phyloP scores from a whole-genome alignment of 2,113 vertebrate species.

The Ctenodactylus gundi region DNA sequence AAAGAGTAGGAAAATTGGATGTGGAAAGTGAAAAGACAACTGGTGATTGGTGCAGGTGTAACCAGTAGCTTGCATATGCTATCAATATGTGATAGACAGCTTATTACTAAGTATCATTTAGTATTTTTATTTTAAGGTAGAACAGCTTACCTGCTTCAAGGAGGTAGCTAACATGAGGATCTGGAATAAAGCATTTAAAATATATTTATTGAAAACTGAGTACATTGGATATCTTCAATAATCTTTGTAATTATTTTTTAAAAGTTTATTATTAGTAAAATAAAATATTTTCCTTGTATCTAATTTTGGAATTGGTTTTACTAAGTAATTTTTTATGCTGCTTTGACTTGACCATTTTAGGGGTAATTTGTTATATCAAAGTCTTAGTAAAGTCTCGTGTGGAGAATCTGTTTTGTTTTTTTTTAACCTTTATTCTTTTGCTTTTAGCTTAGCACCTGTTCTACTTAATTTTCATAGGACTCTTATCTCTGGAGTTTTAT shows the following conservation, averaged over 20 bases:
- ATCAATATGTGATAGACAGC: not conserved
- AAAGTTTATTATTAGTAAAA: not conserved
- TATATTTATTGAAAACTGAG: slow-evolving; percentile 24
- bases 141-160: not conserved
- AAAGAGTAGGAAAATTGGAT: not conserved
- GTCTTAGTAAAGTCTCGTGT: not conserved
- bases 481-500: not conserved
- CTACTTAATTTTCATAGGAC: not conserved
- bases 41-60: not conserved
- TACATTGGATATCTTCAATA: not conserved
- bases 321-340: not conserved
- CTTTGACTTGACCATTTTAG: not conserved
- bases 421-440: not conserved
- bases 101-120: not conserved
- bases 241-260: not conserved
- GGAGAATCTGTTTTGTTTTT: not conserved
- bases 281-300: not conserved
- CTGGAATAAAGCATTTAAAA: slow-evolving; percentile 32
- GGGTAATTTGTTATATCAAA: not conserved
- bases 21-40: not conserved
- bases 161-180: slow-evolving; percentile 15
- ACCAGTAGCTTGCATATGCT: not conserved
- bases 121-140: not conserved
- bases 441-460: not conserved
- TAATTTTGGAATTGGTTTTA: not conserved